phyloP scores from a whole-genome alignment of 2,797 vertebrate species.

The Sebastes alutus region DNA sequence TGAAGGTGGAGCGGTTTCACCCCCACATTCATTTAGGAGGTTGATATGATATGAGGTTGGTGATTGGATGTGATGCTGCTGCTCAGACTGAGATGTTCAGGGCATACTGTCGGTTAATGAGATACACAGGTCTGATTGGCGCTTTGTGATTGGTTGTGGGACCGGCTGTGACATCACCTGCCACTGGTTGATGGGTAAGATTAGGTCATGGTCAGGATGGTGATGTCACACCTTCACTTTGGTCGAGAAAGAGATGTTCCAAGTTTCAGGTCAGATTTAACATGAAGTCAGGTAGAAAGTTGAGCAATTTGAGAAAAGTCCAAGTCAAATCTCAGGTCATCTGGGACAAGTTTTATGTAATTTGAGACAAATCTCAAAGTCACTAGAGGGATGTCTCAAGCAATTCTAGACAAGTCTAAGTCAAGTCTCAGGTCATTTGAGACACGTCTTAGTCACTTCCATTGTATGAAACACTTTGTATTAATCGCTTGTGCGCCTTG shows the following conservation, averaged over 20 bases:
- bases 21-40: slow-evolving; percentile 5
- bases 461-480: too few relatives aligned
- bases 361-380: not conserved
- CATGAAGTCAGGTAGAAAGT: not conserved
- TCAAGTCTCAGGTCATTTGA: not conserved
- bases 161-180: not conserved
- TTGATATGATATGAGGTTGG: not conserved
- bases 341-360: not conserved
- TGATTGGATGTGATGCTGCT: slow-evolving; percentile 7
- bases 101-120: not conserved
- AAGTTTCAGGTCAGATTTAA: not conserved
- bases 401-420: not conserved
- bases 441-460: not conserved
- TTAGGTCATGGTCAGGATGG: not conserved
- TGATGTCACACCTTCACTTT: not conserved
- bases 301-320: not conserved
- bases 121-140: not conserved
- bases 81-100: slow-evolving; percentile 9
- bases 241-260: not conserved
- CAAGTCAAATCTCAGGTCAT: not conserved
- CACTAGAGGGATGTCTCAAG: too few relatives aligned
- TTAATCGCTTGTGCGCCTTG: too few relatives aligned
- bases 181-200: not conserved
- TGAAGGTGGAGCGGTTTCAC: slow-evolving; percentile 7
- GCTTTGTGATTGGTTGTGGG: not conserved